These are phyloP conservation scores for Pemphredon lugubris DNA, from an alignment of 2,888 invertebrate species.

Conservation along the genomic window DNA sequence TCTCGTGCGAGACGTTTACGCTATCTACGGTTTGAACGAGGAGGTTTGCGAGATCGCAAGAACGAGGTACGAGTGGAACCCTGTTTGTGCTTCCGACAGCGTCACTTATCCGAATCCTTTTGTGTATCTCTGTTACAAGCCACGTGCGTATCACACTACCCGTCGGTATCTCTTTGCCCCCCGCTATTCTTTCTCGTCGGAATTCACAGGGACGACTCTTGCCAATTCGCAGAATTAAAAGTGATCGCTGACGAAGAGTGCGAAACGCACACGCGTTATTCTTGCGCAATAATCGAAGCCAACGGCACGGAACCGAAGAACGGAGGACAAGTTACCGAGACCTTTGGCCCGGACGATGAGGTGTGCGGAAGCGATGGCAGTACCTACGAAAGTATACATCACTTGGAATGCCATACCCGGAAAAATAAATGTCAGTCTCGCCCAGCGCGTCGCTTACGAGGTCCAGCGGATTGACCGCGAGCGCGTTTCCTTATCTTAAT, in stretches of 20 bases:
- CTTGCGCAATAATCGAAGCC: conserved; percentile 20
- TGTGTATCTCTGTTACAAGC: conserved; percentile 65
- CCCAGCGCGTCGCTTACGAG: too few species aligned
- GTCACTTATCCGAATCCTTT: conserved; percentile 72
- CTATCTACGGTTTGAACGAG: conserved; percentile 42
- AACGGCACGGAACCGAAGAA: conserved; percentile 21
- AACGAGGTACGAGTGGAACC: conserved; percentile 71
- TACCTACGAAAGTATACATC: conserved; percentile 67
- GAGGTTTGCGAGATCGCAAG: conserved; percentile 64
- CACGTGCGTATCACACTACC: conserved; percentile 56
- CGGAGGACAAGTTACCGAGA: conserved; percentile 21
- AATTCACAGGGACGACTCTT: too few species aligned
- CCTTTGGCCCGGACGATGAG: conserved; percentile 48
- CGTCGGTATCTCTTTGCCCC: not conserved
- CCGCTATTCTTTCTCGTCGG: too few species aligned
- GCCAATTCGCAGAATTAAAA: conserved; percentile 29
- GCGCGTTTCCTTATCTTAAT: too few species aligned
- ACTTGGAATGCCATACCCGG: conserved; percentile 67
- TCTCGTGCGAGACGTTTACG: conserved; percentile 61
- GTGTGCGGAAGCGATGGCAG: conserved; percentile 72
- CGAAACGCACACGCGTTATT: conserved; percentile 17
- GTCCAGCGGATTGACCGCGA: too few species aligned
- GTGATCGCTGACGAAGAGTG: conserved; percentile 33
- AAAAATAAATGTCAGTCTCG: conserved; percentile 67
- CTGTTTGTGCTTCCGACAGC: conserved; percentile 68